Conservation (phyloP, 2,888 invertebrate species). For the Hydropsyche betteni region DNA sequence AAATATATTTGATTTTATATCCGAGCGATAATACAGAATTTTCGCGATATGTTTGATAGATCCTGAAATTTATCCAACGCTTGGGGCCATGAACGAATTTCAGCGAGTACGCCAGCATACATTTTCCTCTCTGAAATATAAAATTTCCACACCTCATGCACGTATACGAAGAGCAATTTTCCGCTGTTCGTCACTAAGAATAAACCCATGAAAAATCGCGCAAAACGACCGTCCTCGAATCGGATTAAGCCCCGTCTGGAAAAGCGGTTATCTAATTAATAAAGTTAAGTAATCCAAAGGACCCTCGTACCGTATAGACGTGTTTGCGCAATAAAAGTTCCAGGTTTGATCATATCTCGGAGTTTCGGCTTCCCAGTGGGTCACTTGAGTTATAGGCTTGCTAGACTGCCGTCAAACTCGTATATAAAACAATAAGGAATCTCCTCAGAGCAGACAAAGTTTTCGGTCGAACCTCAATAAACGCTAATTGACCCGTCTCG, state of each 20-base stretch:
- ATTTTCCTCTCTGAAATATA: background rate
- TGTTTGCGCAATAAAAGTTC: conserved; percentile 19
- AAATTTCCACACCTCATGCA: background rate
- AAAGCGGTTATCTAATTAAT: conserved; percentile 26
- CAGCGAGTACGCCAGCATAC: background rate
- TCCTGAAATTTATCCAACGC: conserved; percentile 13
- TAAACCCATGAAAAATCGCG: background rate
- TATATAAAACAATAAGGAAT: conserved; percentile 26
- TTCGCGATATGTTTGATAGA: conserved; percentile 1
- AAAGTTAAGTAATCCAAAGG: conserved; percentile 16
- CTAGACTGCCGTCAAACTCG: background rate
- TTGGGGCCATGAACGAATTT: background rate
- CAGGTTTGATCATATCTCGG: conserved; percentile 1
- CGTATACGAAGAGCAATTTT: background rate
- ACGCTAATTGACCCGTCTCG: conserved; percentile 11
- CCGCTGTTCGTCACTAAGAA: background rate
- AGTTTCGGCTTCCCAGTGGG: conserved; percentile 11
- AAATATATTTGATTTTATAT: too few species aligned
- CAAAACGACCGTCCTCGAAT: background rate
- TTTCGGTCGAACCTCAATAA: conserved; percentile 2
- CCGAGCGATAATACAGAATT: conserved; percentile 7
- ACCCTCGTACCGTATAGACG: conserved; percentile 7
- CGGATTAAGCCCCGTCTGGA: conserved; percentile 19
- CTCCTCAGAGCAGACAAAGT: background rate
- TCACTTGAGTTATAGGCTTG: background rate